These are phyloP conservation scores for Neostethus bicornis DNA, from an alignment of 2,797 vertebrate species.

Conservation along the genomic window DNA sequence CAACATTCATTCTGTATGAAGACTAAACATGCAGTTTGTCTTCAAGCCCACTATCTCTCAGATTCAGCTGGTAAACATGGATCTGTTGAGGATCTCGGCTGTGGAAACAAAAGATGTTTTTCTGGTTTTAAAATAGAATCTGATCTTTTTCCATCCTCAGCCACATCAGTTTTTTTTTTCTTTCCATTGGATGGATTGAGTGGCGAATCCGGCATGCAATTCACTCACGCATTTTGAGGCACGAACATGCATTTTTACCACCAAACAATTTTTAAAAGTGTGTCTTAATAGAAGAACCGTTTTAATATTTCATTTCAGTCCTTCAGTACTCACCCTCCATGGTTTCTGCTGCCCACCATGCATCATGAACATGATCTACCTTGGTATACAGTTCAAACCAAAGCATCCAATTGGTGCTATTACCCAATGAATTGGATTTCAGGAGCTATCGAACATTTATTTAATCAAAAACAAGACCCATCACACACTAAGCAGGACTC, in stretches of 20 bases:
- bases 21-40: constrained; percentile 42
- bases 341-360: no score
- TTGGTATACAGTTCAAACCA: no score
- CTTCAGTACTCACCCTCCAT: no score
- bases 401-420: no score
- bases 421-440: background rate
- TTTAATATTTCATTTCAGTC: no score
- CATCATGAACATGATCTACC: no score
- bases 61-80: constrained; percentile 26
- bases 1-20: constrained; percentile 33
- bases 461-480: no score
- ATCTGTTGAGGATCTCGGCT: constrained; percentile 57
- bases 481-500: no score
- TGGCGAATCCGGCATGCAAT: background rate
- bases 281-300: no score
- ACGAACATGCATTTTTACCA: no score
- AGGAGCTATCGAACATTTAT: no score
- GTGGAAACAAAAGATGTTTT: constrained; percentile 31
- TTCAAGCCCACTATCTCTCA: constrained; percentile 59
- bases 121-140: constrained; percentile 33
- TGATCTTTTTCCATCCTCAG: constrained; percentile 18
- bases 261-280: no score
- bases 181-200: constrained; percentile 2
- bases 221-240: background rate
- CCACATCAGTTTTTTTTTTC: constrained; percentile 19